A percentile compares a stretch with the other conserved stretches of the same genome.
Evolutionary conservation across 2,113 vertebrate species (phyloP).

Genomic region (Orycteropus afer): DNA sequence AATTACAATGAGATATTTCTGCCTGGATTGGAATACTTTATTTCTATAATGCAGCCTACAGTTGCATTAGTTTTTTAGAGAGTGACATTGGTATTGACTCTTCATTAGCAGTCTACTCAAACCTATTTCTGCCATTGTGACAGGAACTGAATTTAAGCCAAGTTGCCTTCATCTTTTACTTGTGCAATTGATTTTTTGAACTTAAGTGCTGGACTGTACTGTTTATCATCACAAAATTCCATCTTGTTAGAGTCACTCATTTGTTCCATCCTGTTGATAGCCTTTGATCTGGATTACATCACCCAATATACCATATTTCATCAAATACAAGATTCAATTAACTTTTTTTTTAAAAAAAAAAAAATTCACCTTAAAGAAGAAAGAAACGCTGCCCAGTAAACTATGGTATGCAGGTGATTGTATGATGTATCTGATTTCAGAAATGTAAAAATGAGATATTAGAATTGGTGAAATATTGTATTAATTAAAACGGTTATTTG

Average conservation of each 20-base stretch:
- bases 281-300: constrained; percentile 30
- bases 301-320: neutral
- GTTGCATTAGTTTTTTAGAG: neutral
- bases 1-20: neutral
- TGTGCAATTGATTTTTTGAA: constrained; percentile 71
- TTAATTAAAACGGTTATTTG: neutral
- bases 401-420: neutral
- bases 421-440: neutral
- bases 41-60: neutral
- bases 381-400: neutral
- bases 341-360: neutral
- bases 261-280: neutral
- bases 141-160: constrained; percentile 57
- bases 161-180: constrained; percentile 60
- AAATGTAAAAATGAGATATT: neutral
- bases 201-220: constrained; percentile 50
- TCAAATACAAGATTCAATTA: neutral
- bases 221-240: constrained; percentile 61
- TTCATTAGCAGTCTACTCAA: neutral
- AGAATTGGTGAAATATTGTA: neutral
- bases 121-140: neutral
- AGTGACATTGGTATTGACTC: neutral
- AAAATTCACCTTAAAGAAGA: neutral
- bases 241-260: constrained; percentile 42
- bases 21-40: neutral